phyloP scores from a whole-genome alignment of 2,113 vertebrate genomes.

The Ptyas mucosa region DNA sequence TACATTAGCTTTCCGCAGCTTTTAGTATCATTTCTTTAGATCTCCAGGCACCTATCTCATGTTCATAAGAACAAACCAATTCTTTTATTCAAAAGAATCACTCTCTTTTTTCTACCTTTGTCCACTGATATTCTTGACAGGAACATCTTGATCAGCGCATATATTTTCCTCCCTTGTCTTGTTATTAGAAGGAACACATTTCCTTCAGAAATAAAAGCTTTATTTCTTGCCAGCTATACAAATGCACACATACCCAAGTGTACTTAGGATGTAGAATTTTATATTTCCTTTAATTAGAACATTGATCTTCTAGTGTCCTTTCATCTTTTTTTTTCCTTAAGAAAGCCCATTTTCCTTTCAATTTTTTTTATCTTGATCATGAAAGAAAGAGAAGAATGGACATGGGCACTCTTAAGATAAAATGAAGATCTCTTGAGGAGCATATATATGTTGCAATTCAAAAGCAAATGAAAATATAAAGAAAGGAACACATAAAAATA shows the following conservation, averaged over 20 bases:
- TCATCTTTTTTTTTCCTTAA: slow-evolving; percentile 59
- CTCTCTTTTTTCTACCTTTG: slow-evolving; percentile 27
- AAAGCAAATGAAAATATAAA: slow-evolving; percentile 11
- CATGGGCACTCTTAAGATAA: background rate
- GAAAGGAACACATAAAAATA: background rate
- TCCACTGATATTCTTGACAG: slow-evolving; percentile 23
- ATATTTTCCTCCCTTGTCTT: slow-evolving; percentile 29
- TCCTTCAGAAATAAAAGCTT: slow-evolving; percentile 46
- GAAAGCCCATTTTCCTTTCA: slow-evolving; percentile 37
- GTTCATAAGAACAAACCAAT: background rate
- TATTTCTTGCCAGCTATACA: slow-evolving; percentile 49
- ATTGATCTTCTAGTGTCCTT: slow-evolving; percentile 58
- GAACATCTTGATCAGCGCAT: slow-evolving; percentile 26
- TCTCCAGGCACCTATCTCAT: background rate
- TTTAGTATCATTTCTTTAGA: background rate
- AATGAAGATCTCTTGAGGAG: slow-evolving; percentile 12
- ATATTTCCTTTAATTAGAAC: slow-evolving; percentile 63
- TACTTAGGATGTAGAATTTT: slow-evolving; percentile 47
- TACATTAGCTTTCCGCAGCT: background rate
- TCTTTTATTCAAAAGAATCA: slow-evolving; percentile 33
- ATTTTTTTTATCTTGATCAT: slow-evolving; percentile 9
- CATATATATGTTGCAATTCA: background rate
- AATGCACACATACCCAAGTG: slow-evolving; percentile 49
- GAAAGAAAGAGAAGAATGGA: slow-evolving; percentile 21
- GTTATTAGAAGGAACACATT: slow-evolving; percentile 46